Conservation (phyloP, 2,113 vertebrate species). For the Stegastes partitus region DNA sequence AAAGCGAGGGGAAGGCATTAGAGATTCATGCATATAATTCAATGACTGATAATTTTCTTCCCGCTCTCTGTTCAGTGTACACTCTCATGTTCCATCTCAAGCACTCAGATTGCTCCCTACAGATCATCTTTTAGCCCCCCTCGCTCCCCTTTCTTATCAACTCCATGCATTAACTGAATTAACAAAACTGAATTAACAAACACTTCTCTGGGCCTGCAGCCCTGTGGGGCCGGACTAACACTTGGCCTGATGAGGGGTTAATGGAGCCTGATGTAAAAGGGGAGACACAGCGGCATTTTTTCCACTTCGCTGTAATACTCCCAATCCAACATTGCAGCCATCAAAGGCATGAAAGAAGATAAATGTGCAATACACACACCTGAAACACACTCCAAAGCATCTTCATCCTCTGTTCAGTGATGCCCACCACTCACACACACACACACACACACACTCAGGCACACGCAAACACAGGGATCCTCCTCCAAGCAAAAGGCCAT, state of each 20-base stretch:
- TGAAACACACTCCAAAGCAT: constrained; percentile 21
- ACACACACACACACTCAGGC: constrained; percentile 7
- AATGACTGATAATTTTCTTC: constrained; percentile 59
- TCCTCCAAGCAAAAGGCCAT: constrained; percentile 36
- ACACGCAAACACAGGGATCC: constrained; percentile 15
- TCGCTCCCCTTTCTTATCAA: background rate
- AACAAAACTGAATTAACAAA: constrained; percentile 76
- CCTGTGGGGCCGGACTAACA: constrained; percentile 52
- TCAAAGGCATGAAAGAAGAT: constrained; percentile 12
- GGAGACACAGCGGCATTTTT: constrained; percentile 15
- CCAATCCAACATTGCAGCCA: constrained; percentile 2
- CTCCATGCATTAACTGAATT: constrained; percentile 68
- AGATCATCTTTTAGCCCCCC: constrained; percentile 49
- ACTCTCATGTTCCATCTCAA: constrained; percentile 67
- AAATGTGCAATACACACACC: constrained; percentile 15
- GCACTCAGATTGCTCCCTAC: constrained; percentile 63
- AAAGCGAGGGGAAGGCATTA: constrained; percentile 43
- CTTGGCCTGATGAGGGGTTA: constrained; percentile 71
- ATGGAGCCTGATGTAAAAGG: constrained; percentile 73
- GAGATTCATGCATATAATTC: constrained; percentile 69
- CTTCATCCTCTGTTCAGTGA: background rate
- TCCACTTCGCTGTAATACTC: constrained; percentile 36
- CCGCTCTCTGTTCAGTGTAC: constrained; percentile 48
- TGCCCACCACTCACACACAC: constrained; percentile 14
- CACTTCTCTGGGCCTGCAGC: constrained; percentile 53